Evolutionary conservation across 37 sponge, comb jelly and placozoan species (phyloP), one percentile per base, ranked within the genome.

Genomic region (Dysidea cf. avara): DNA sequence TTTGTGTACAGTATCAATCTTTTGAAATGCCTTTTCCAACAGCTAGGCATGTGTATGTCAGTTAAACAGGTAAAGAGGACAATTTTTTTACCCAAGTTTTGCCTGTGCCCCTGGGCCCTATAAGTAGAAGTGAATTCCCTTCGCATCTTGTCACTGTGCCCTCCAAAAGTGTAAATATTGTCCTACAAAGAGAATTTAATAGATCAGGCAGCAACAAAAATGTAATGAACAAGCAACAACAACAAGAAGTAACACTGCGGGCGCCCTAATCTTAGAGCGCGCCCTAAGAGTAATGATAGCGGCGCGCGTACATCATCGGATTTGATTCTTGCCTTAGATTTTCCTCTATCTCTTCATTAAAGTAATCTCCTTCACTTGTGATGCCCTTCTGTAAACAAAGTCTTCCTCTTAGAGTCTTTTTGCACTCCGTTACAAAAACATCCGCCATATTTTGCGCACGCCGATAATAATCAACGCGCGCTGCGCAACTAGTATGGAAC

Each of bases 51-150:
- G 43, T 13, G 30, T 54, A 20, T 22, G 12, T 29, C 13, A 12
- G 4, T 21, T 25, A 22, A 36, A 58, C 11, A 71, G 37, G 12
- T 22, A 54, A 32, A 17, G 9, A 38, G 20, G 26, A 16, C 50
- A 25, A 29, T 32, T 5, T 30, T 16, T 76, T 74, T 64, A 94
- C 84, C 77, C 76, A 72, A 59, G 92, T 61, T 37, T 97, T 97
- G 4, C 98, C 98, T 33, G 57, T 38, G 7, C 89, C 94, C 16
- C 84, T 59, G 21, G 88, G 84, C 16, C 92, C 98, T 39, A 90
- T 61, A 0, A 97, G 50, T 1, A 97, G 83, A 21, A 83, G 76
- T 7, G 95, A 94, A 54, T 93, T 87, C 31, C 99, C 74, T 49
- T 94, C 84, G 20, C 83, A 87, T 43, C 61, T 21, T 0, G 66